A percentile compares a stretch with the other conserved stretches of the same genome.
Evolutionary conservation across 2,888 invertebrate genomes (phyloP).

Genomic region (Gastrophysa polygoni): DNA sequence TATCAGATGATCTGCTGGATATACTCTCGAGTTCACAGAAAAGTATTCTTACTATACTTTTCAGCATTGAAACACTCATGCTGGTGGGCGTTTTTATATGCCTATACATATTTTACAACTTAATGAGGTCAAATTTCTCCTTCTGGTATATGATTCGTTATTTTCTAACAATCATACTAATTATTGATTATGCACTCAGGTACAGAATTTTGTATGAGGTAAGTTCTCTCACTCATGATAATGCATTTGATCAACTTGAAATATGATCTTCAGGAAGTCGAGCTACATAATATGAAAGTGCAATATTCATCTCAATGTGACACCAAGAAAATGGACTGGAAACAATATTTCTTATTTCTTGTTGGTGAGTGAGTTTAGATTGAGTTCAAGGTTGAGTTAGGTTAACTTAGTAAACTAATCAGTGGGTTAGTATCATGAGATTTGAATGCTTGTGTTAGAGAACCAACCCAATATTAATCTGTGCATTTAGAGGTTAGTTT

Average conservation of each 20-base stretch:
- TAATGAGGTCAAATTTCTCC: slow-evolving; percentile 36
- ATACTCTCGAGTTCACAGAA: slow-evolving; percentile 24
- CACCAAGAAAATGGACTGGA: slow-evolving; percentile 36
- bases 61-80: slow-evolving; percentile 29
- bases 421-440: too few relatives aligned
- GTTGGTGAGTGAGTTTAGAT: slow-evolving; percentile 31
- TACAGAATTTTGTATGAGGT: slow-evolving; percentile 38
- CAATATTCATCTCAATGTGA: slow-evolving; percentile 37
- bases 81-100: slow-evolving; percentile 24
- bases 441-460: too few relatives aligned
- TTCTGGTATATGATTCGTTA: slow-evolving; percentile 37
- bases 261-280: slow-evolving; percentile 35
- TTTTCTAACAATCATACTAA: slow-evolving; percentile 30
- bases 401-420: too few relatives aligned
- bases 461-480: too few relatives aligned
- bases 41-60: slow-evolving; percentile 26
- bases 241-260: not conserved
- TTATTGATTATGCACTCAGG: slow-evolving; percentile 37
- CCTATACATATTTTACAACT: slow-evolving; percentile 32
- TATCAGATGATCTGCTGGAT: slow-evolving; percentile 29
- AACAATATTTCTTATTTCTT: slow-evolving; percentile 32
- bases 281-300: slow-evolving; percentile 38
- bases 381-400: not conserved
- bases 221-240: slow-evolving; percentile 12
- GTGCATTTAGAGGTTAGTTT: too few relatives aligned